Base-by-base conservation (phyloP, 2,797 vertebrate genomes). In the Poecilia velifera region DNA sequence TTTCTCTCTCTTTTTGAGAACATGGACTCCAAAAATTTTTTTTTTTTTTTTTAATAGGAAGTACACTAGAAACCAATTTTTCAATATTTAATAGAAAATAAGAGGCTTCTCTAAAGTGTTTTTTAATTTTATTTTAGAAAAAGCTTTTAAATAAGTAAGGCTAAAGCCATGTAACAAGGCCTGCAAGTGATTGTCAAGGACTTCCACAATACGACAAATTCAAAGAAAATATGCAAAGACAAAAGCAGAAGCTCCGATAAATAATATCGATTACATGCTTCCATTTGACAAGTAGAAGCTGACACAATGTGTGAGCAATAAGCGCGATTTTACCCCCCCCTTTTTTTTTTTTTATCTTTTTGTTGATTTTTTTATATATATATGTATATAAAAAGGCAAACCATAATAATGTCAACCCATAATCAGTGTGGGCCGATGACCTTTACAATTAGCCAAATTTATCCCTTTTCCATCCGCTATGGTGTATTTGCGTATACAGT, bases 371-470 rank as follows among this genome's bases (percentile, higher is more conserved):
- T 1, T 1, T 41, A 41, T 31, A 31, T 31, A 31, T 31, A 31
- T 31, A 31, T 31, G 2, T 34, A 34, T 34, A 34, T 34, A 34
- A 1, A 41, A 8, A 68, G 79, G 78, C 73, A 87, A 90, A 84
- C 70, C 73, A 75, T 46, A 74, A 43, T 28, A 45, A 46, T 41
- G 80, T 78, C 77, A 74, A 47, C 36, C 72, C 76, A 82, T 91
- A 90, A 91, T 86, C 87, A 85, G 79, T 83, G 45, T 59, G 39
- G 82, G 86, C 76, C 76, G 85, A 87, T 92, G 92, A 93, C 93
- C 90, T 95, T 95, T 92, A 87, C 83, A 90, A 91, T 91, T 84
- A 78, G 87, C 87, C 90, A 73, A 82, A 88, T 87, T 87, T 86
- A 89, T 86, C 88, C 78, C 77, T 80, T 90, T 86, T 70, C 72